Percentiles rank a stretch among this genome's conserved stretches.
Evolutionary conservation across 2,888 invertebrate species (phyloP).

Genomic region (Ophraella communa): DNA sequence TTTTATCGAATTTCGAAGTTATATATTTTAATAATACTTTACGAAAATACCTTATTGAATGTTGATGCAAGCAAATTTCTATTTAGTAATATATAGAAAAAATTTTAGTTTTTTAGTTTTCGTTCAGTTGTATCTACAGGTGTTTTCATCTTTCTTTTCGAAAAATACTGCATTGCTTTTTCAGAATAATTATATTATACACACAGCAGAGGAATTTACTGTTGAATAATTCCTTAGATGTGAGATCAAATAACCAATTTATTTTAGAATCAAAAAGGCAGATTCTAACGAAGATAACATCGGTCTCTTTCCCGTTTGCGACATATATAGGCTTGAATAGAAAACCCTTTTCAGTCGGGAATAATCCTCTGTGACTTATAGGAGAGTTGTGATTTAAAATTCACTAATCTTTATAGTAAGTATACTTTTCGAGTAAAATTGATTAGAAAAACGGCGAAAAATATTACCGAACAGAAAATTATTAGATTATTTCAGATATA

Average conservation of each 20-base stretch:
- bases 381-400: conserved; percentile 25
- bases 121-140: too few relatives aligned
- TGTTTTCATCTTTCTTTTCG: too few relatives aligned
- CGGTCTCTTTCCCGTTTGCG: conserved; percentile 20
- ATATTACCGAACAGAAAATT: too few relatives aligned
- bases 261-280: conserved; percentile 30
- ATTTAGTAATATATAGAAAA: too few relatives aligned
- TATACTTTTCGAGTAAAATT: not conserved
- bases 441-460: not conserved
- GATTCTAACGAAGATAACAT: conserved; percentile 27
- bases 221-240: conserved; percentile 9
- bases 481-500: too few relatives aligned
- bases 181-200: not conserved
- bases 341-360: conserved; percentile 24
- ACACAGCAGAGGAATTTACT: not conserved
- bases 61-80: too few relatives aligned
- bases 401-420: conserved; percentile 11
- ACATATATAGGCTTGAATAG: conserved; percentile 16
- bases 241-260: conserved; percentile 29
- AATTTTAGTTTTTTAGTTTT: too few relatives aligned
- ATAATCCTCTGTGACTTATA: conserved; percentile 27
- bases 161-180: not conserved
- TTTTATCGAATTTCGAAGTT: too few relatives aligned
- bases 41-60: too few relatives aligned
- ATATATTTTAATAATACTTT: too few relatives aligned